A percentile compares a stretch with the other conserved stretches of the same genome.
phyloP scores from a whole-genome alignment of 2,113 vertebrate genomes.

The Corythornis madagascariensis region DNA sequence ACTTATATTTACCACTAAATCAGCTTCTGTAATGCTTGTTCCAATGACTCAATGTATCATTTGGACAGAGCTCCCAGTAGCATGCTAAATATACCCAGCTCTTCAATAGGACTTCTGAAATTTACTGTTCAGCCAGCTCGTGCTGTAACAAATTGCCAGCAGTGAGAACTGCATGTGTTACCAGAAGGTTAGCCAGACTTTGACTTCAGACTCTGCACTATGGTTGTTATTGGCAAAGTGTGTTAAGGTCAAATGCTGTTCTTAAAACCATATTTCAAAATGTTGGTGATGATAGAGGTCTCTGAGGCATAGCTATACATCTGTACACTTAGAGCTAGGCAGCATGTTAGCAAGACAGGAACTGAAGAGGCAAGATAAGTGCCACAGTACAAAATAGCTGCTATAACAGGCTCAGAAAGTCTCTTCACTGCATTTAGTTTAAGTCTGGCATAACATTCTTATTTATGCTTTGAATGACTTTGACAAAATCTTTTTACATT shows the following conservation, averaged over 20 bases:
- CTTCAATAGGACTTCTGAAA: constrained; percentile 1
- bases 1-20: constrained; percentile 38
- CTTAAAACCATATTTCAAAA: constrained; percentile 1
- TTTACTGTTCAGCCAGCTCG: not conserved
- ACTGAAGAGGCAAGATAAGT: not conserved
- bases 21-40: not conserved
- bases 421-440: not conserved
- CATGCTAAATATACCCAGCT: constrained; percentile 9
- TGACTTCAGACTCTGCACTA: not conserved
- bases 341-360: not conserved
- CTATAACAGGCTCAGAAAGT: not conserved
- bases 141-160: not conserved
- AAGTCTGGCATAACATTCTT: not conserved
- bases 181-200: not conserved
- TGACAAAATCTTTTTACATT: not conserved
- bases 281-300: not conserved
- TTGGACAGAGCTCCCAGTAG: constrained; percentile 26
- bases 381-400: not conserved
- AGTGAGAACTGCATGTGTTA: constrained; percentile 5
- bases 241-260: constrained; percentile 11
- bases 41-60: constrained; percentile 20
- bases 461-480: not conserved
- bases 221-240: not conserved
- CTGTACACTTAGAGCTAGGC: not conserved
- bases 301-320: not conserved